Base-by-base conservation (phyloP, 2,797 vertebrate species). In the Channallabes apus region DNA sequence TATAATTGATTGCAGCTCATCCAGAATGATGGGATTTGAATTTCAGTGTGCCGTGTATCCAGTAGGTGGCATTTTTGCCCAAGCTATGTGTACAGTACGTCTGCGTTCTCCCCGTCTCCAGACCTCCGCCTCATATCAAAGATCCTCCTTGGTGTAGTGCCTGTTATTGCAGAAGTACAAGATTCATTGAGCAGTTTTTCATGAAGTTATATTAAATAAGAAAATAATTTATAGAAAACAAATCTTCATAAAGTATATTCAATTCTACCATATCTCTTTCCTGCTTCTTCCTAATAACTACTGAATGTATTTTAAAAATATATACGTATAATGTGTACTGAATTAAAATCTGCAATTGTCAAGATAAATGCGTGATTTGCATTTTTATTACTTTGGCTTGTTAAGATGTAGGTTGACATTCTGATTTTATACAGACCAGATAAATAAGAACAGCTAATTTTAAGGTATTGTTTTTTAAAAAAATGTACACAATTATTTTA, bases 61-160 rank as follows among this genome's bases (percentile, higher is more conserved):
- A 95, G 92, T 91, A 96, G 95, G 91, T 94, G 94, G 94, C 93
- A 93, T 91, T 85, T 94, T 94, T 94, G 93, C 89, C 92, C 92
- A 91, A 94, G 86, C 14, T 86, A 86, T 91, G 82, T 51, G 46
- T 46, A 46, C 9, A 11, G 46, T 51, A 51, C 12, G 94, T 89
- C 67, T 90, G 22, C 3, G 9, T 64, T 51, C 38, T 51, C 58
- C 2, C 35, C 27, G 22, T 61, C 67, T 58, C 9, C 17, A 58
- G 73, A 12, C 18, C 27, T 41, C n/a, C 27, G 8, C 15, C 15
- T 27, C 51, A 29, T 56, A 51, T 14, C 1, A 29, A 76, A 4
- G 73, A 32, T 76, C 54, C 29, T 59, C 73, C 22, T 6, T 24
- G 29, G 20, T 32, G 32, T 24, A 62, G 8, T 62, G 29, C 15